Base-by-base conservation (phyloP, 1,140 invertebrate species). In the Hycleus cichorii region DNA sequence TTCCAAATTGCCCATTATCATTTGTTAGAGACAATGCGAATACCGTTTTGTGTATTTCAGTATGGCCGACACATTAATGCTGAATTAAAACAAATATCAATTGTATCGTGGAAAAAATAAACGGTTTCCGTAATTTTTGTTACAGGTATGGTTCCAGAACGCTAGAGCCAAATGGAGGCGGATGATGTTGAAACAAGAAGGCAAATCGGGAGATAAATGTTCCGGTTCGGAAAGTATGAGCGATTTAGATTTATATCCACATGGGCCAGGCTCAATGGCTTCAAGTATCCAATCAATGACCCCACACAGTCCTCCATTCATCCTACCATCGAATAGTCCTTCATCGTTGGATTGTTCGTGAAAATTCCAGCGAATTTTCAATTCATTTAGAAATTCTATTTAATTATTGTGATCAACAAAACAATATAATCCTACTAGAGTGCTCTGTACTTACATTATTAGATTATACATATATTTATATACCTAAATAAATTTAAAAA, bases 61-160 rank as follows among this genome's bases (percentile, higher is more conserved):
- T 52, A 64, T 66, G 61, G 64, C 64, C 52, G 59, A 50, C 51
- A 49, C 43, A 32, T 32, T 5, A 32, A 5, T 32, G 32, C 7
- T 32, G 7, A 32, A 32, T 32, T 32, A 7, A 32, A 32, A 32
- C 32, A 32, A 32, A 32, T 32, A 18, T 32, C 32, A 7, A 32
- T 32, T 32, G 18, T 18, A 18, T 18, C 18, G 18, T 18, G 18
- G 18, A 18, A 32, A 32, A 32, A 32, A 5, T 32, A 32, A 4
- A 32, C 4, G 7, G 7, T 32, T 32, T 32, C 7, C 32, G 4
- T 18, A 39, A 58, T 39, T 56, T 78, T 76, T 74, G 70, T 76
- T 78, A 52, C 82, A 98, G 95, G 95, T 98, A 48, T 98, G 95
- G 95, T 98, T 98, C 80, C 95, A 98, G 81, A 98, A 98, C 75